phyloP scores from a whole-genome alignment of 2,888 invertebrate genomes.

The Chorisops tibialis region DNA sequence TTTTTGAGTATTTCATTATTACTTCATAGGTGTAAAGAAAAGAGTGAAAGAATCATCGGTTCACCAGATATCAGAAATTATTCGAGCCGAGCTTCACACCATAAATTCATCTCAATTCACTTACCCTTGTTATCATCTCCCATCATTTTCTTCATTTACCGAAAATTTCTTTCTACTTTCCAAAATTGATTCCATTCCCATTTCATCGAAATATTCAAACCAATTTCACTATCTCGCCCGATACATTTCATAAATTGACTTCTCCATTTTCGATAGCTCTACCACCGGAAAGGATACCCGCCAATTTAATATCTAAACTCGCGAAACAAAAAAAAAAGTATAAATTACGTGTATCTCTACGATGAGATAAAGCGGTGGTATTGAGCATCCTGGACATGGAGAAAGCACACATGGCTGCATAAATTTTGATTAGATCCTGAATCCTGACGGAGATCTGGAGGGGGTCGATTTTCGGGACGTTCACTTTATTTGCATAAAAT shows the following conservation, averaged over 20 bases:
- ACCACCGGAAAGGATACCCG: background rate
- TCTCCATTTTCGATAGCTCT: background rate
- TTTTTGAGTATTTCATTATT: too few relatives aligned
- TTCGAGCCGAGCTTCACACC: too few relatives aligned
- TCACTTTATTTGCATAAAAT: conserved; percentile 18
- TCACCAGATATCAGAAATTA: too few relatives aligned
- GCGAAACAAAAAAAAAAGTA: conserved; percentile 12
- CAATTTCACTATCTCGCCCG: conserved; percentile 4
- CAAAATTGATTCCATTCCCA: too few relatives aligned
- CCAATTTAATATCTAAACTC: conserved; percentile 1
- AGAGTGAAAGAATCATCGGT: too few relatives aligned
- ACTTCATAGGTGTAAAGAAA: too few relatives aligned
- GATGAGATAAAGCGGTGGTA: conserved; percentile 4
- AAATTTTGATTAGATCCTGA: conserved; percentile 23
- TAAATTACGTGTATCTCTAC: background rate
- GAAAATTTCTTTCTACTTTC: too few relatives aligned
- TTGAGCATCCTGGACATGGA: conserved; percentile 1
- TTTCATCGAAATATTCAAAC: too few relatives aligned
- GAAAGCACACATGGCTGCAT: conserved; percentile 24
- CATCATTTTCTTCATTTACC: too few relatives aligned
- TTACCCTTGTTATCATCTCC: too few relatives aligned
- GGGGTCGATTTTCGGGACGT: conserved; percentile 13
- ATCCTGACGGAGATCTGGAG: background rate
- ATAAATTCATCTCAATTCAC: too few relatives aligned
- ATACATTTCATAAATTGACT: conserved; percentile 21